These are phyloP conservation scores for Trissoscelio sp. DNA, from an alignment of 2,888 invertebrate species.

Conservation along the genomic window DNA sequence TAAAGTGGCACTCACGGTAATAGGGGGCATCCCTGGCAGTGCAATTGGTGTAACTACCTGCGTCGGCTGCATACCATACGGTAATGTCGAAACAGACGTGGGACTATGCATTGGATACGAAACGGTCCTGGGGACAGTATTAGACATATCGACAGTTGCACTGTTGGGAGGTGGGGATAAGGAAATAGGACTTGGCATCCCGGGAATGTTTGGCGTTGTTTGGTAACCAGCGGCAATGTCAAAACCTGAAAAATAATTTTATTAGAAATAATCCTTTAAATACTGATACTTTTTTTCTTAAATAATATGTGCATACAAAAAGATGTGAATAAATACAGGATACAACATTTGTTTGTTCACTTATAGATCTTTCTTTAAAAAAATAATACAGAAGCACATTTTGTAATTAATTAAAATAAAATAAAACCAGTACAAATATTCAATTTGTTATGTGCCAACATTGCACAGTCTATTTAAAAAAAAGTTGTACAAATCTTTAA, in stretches of 20 bases:
- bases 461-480: no score
- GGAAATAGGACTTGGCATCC: slow-evolving; percentile 79
- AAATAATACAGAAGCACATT: no score
- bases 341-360: no score
- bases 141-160: neutral
- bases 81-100: slow-evolving; percentile 75
- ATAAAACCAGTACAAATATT: no score
- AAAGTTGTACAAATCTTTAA: no score
- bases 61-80: slow-evolving; percentile 75
- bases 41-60: slow-evolving; percentile 87
- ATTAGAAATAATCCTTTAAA: neutral
- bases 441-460: no score
- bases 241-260: slow-evolving; percentile 65
- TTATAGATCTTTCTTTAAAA: no score
- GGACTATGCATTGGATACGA: no score
- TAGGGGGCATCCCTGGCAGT: slow-evolving; percentile 91
- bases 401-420: no score
- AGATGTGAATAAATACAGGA: no score
- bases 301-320: no score
- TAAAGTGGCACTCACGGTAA: slow-evolving; percentile 90
- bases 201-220: slow-evolving; percentile 79
- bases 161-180: slow-evolving; percentile 62
- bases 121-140: no score
- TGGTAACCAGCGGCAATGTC: slow-evolving; percentile 70
- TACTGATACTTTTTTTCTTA: neutral